Percentiles rank a stretch among this genome's conserved stretches.
phyloP scores from a whole-genome alignment of 2,888 invertebrate genomes.

The Boloria selene region DNA sequence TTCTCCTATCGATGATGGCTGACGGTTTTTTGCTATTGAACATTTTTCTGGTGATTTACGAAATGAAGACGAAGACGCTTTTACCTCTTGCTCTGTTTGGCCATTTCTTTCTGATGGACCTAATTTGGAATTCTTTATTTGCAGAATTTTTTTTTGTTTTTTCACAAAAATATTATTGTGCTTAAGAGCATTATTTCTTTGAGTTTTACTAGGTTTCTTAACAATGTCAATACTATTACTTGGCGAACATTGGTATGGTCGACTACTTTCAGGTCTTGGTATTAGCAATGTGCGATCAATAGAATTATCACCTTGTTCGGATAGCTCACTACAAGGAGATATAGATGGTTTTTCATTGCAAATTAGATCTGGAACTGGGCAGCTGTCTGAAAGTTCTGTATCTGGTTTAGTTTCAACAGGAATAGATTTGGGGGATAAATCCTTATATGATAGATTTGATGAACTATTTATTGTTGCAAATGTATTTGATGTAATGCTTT shows the following conservation, averaged over 20 bases:
- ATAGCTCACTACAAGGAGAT: conserved; percentile 77
- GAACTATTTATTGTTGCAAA: conserved; percentile 77
- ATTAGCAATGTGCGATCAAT: conserved; percentile 52
- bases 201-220: conserved; percentile 52
- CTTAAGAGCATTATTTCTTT: conserved; percentile 48
- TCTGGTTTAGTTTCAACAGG: conserved; percentile 64
- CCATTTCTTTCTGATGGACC: conserved; percentile 37
- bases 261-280: conserved; percentile 54
- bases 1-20: conserved; percentile 34
- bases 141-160: conserved; percentile 72
- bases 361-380: conserved; percentile 75
- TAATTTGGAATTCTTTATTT: conserved; percentile 70
- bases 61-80: conserved; percentile 57
- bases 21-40: conserved; percentile 58
- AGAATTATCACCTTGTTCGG: conserved; percentile 73
- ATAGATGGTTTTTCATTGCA: conserved; percentile 79
- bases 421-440: conserved; percentile 54
- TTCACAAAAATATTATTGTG: conserved; percentile 73
- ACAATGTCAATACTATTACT: conserved; percentile 44
- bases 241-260: conserved; percentile 44
- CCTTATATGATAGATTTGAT: conserved; percentile 63
- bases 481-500: conserved; percentile 59
- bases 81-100: conserved; percentile 48
- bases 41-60: conserved; percentile 61
- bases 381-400: conserved; percentile 70